A percentile compares a stretch with the other conserved stretches of the same genome.
These are phyloP conservation scores for Matsumurasca onukii DNA, from an alignment of 1,140 invertebrate genomes.

Conservation along the genomic window DNA sequence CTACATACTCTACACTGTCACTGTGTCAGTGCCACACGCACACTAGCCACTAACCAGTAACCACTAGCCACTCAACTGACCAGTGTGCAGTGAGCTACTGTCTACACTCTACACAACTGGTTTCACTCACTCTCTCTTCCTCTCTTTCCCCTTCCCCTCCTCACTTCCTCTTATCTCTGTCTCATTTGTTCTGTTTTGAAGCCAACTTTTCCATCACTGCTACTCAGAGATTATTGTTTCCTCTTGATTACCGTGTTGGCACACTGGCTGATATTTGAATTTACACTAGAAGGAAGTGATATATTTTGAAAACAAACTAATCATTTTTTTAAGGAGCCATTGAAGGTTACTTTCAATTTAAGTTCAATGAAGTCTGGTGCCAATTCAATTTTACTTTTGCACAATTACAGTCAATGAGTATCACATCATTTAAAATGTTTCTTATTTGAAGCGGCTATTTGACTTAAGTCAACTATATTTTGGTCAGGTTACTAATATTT, in stretches of 20 bases:
- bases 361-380: background rate
- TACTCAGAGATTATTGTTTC: background rate
- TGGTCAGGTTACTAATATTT: too few relatives aligned
- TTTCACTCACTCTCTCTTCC: slow-evolving; percentile 6
- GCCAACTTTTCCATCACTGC: background rate
- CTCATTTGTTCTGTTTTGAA: background rate
- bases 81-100: background rate
- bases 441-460: too few relatives aligned
- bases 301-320: background rate
- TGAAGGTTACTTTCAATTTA: background rate
- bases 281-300: background rate
- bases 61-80: background rate
- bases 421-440: too few relatives aligned
- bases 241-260: background rate
- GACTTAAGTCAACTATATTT: too few relatives aligned
- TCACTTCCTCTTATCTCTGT: background rate
- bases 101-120: background rate
- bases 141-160: slow-evolving; percentile 8
- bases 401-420: too few relatives aligned
- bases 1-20: background rate
- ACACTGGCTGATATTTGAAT: background rate
- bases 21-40: too few relatives aligned
- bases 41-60: background rate
- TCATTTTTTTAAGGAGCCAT: background rate
- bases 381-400: background rate